A percentile compares a stretch with the other conserved stretches of the same genome.
Evolutionary conservation across 2,888 invertebrate species (phyloP).

Genomic region (Bombylius discolor): DNA sequence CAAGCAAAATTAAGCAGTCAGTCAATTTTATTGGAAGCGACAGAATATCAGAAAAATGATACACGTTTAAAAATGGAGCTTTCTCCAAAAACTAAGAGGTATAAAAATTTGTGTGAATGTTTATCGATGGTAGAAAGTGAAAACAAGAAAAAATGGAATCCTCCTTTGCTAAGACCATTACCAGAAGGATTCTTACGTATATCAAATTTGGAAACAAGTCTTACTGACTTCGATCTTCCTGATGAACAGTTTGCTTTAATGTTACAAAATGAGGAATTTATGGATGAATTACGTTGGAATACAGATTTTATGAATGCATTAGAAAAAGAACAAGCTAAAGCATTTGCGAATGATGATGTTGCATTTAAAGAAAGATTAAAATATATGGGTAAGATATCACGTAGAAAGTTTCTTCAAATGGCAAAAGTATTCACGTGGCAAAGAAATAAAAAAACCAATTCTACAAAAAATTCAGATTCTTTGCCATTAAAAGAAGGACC

Average conservation of each 20-base stretch:
- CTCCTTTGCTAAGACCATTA: constrained; percentile 61
- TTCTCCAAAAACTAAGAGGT: too few species aligned
- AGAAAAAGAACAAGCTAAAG: constrained; percentile 54
- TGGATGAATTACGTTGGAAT: constrained; percentile 73
- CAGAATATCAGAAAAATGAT: too few species aligned
- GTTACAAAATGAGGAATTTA: constrained; percentile 82
- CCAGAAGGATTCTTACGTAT: constrained; percentile 65
- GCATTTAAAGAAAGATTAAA: constrained; percentile 62
- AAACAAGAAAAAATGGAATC: constrained; percentile 47
- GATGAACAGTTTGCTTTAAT: constrained; percentile 78
- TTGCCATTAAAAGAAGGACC: constrained; percentile 48
- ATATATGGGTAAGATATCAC: constrained; percentile 74
- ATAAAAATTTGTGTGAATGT: too few species aligned
- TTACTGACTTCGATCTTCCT: constrained; percentile 50
- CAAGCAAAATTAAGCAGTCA: constrained; percentile 24
- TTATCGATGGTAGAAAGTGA: constrained; percentile 1
- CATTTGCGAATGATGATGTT: constrained; percentile 51
- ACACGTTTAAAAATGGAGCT: too few species aligned
- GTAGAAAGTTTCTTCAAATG: constrained; percentile 67
- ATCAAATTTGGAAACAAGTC: constrained; percentile 11
- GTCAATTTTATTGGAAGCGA: too few species aligned
- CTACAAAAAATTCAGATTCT: constrained; percentile 41
- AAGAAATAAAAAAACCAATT: constrained; percentile 40
- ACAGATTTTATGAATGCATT: constrained; percentile 76
- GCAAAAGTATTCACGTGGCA: constrained; percentile 63